Percentiles rank a stretch among this genome's conserved stretches.
phyloP scores from a whole-genome alignment of 2,888 invertebrate genomes.

The Agrochola litura region DNA sequence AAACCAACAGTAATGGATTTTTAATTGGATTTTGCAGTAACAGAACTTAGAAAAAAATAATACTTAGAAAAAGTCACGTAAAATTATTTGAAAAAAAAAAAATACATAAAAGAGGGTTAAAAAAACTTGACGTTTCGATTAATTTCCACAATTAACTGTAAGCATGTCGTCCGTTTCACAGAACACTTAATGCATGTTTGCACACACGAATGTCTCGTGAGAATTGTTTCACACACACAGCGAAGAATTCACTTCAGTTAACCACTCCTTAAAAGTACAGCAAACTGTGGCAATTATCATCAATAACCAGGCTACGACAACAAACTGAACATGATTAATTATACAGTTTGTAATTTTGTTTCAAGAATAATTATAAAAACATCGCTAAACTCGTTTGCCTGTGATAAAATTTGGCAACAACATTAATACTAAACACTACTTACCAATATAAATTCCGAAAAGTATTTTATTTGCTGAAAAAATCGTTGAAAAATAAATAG shows the following conservation, averaged over 20 bases:
- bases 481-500: slow-evolving; percentile 69
- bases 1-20: not conserved
- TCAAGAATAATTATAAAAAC: not conserved
- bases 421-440: slow-evolving; percentile 68
- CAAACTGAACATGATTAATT: not conserved
- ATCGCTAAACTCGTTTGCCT: slow-evolving; percentile 58
- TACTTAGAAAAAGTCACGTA: too few species aligned
- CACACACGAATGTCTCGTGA: slow-evolving; percentile 1
- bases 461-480: slow-evolving; percentile 65
- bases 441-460: slow-evolving; percentile 73
- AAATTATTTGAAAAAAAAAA: not conserved
- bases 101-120: not conserved
- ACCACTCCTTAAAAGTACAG: not conserved
- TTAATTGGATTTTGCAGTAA: not conserved
- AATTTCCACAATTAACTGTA: slow-evolving; percentile 1
- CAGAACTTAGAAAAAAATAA: not conserved
- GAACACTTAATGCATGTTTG: slow-evolving; percentile 18
- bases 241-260: not conserved
- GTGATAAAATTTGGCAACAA: slow-evolving; percentile 77
- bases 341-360: not conserved
- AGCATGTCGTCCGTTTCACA: not conserved
- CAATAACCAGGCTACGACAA: not conserved
- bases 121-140: not conserved
- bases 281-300: not conserved
- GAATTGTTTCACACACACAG: slow-evolving; percentile 9